Evolutionary conservation across 2,113 vertebrate species (phyloP).

Genomic region (Dasyprocta punctata): DNA sequence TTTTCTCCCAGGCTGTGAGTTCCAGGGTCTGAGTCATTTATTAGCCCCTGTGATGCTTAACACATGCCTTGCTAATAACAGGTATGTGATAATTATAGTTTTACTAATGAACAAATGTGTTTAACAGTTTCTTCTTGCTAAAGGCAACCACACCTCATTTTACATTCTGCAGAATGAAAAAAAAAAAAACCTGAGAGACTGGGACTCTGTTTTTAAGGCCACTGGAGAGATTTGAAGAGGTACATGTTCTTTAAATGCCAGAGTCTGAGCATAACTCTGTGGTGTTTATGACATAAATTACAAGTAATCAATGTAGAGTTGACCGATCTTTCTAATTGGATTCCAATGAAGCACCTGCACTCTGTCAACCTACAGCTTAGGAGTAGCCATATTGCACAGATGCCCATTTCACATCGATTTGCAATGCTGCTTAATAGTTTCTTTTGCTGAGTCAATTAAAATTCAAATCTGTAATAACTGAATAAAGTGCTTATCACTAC

Average conservation of each 20-base stretch:
- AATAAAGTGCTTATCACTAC: constrained; percentile 38
- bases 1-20: background rate
- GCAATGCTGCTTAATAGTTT: constrained; percentile 58
- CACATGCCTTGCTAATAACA: background rate
- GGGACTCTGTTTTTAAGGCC: background rate
- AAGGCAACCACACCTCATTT: background rate
- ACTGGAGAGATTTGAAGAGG: background rate
- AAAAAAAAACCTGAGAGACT: too few relatives aligned
- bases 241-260: background rate
- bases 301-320: constrained; percentile 53
- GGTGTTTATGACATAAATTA: constrained; percentile 16
- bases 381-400: background rate
- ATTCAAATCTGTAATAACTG: constrained; percentile 49
- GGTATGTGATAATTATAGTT: background rate
- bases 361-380: constrained; percentile 30
- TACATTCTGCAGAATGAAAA: background rate
- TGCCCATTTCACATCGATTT: constrained; percentile 55
- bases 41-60: background rate
- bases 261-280: background rate
- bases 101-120: background rate
- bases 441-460: constrained; percentile 68
- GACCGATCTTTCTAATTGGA: constrained; percentile 58
- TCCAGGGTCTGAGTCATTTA: background rate
- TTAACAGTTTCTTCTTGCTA: constrained; percentile 11
- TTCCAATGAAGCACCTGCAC: constrained; percentile 63